These are phyloP conservation scores for Phylloscopus trochiloides DNA, from an alignment of 2,113 vertebrate genomes.

Conservation along the genomic window DNA sequence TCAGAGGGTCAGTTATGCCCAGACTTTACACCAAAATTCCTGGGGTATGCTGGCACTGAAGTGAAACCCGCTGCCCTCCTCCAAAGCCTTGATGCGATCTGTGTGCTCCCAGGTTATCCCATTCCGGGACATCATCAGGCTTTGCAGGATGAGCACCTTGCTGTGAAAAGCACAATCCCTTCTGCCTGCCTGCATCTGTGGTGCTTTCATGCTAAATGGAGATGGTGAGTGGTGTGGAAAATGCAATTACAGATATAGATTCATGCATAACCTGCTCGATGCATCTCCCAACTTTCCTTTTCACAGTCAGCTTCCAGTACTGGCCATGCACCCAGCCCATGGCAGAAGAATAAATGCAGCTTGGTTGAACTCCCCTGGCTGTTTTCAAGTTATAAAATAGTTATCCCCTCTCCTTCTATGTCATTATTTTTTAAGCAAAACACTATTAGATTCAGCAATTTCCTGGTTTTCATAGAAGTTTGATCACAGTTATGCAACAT, in stretches of 20 bases:
- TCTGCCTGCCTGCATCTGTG: fast-evolving
- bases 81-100: neutral
- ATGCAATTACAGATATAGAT: neutral
- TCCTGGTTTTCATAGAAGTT: neutral
- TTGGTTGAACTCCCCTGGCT: neutral
- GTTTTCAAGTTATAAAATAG: neutral
- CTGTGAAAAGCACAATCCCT: neutral
- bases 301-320: fast-evolving
- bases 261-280: fast-evolving
- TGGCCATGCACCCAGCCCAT: fast-evolving
- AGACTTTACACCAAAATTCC: fast-evolving
- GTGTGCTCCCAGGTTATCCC: fast-evolving
- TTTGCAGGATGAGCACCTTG: neutral
- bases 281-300: neutral
- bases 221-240: neutral
- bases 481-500: neutral
- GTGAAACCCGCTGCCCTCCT: fast-evolving
- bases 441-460: neutral
- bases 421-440: neutral
- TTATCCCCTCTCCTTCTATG: neutral
- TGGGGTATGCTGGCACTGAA: neutral
- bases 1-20: neutral
- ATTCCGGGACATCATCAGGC: fast-evolving
- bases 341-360: neutral
- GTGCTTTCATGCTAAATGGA: neutral